Base-by-base conservation (phyloP, 2,888 invertebrate genomes). In the Hirtodrosophila confusa region DNA sequence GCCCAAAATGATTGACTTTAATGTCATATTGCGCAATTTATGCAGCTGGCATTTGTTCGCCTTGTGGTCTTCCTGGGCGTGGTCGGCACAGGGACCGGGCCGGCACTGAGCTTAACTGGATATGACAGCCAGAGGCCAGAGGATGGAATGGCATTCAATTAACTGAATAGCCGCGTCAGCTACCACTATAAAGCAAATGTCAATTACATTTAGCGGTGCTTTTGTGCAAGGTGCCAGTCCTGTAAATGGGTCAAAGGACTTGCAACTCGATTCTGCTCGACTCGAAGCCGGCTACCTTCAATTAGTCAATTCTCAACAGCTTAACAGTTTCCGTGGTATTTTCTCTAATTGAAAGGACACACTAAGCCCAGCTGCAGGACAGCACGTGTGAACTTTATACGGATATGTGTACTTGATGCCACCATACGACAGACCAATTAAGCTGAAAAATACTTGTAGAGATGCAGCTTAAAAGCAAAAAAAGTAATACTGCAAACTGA, bases 1-100 rank as follows among this genome's bases (percentile, higher is more conserved):
- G 58, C 63, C 53, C 58, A 50, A 82, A 83, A 74, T 83, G 68
- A 82, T 82, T 77, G 72, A 76, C 77, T 82, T 83, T 82, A 86
- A 83, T 86, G 68, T 74, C 74, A 86, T 63, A 63, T 69, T 76
- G 64, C 62, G 55, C 66, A 75, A 75, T 66, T 76, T 75, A 78
- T 66, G 66, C 23, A 11, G 27, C 35, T 40, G 55, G 9, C 53
- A 27, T 10, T 33, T n/a, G 24, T 3, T 24, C 24, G 9, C 40
- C 35, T 48, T 51, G 44, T 29, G 17, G 17, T 41, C 11, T 31
- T 33, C 23, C 10, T 24, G 12, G 10, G 10, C 12, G 8, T 11
- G 12, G 10, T 7, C 12, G 8, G 9, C n/a, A 6, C 12, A 27
- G 24, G n/a, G 24, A 24, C 1, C 56, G 17, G 17, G 10, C 35